phyloP scores from a whole-genome alignment of 2,888 invertebrate genomes.

The Panorpa germanica region DNA sequence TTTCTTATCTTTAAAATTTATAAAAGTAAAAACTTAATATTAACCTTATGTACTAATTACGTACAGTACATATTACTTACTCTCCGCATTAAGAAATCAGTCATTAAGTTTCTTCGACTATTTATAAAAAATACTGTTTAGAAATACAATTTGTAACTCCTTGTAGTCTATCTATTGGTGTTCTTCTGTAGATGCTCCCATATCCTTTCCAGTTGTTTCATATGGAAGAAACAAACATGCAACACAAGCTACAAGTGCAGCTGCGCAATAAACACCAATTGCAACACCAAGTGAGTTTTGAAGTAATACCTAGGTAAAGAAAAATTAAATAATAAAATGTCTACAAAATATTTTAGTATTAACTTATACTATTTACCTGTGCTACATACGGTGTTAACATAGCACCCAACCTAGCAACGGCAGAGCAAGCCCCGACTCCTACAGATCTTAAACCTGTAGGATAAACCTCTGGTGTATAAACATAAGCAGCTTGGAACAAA shows the following conservation, averaged over 20 bases:
- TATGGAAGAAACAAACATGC: conserved; percentile 42
- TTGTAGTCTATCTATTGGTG: too few species aligned
- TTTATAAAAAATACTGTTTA: too few species aligned
- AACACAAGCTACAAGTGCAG: conserved; percentile 36
- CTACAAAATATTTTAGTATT: background rate
- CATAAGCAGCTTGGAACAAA: conserved; percentile 87
- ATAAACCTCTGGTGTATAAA: conserved; percentile 91
- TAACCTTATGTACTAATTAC: too few species aligned
- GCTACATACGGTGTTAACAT: conserved; percentile 90
- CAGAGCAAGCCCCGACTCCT: conserved; percentile 84
- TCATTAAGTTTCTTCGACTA: too few species aligned
- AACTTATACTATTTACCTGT: conserved; percentile 36
- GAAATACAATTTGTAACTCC: too few species aligned
- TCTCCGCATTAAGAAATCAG: too few species aligned
- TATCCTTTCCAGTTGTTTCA: conserved; percentile 33
- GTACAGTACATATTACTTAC: too few species aligned
- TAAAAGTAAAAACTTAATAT: too few species aligned
- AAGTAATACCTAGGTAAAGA: conserved; percentile 28
- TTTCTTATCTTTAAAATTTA: too few species aligned
- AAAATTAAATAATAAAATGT: background rate
- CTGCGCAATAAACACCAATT: conserved; percentile 36
- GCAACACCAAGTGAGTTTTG: conserved; percentile 34
- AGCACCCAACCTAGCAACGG: conserved; percentile 78
- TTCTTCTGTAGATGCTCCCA: too few species aligned
- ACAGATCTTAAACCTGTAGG: conserved; percentile 75